Evolutionary conservation across 2,888 invertebrate species (phyloP), one percentile per base, ranked within the genome.

Genomic region (Amblyteles armatorius): DNA sequence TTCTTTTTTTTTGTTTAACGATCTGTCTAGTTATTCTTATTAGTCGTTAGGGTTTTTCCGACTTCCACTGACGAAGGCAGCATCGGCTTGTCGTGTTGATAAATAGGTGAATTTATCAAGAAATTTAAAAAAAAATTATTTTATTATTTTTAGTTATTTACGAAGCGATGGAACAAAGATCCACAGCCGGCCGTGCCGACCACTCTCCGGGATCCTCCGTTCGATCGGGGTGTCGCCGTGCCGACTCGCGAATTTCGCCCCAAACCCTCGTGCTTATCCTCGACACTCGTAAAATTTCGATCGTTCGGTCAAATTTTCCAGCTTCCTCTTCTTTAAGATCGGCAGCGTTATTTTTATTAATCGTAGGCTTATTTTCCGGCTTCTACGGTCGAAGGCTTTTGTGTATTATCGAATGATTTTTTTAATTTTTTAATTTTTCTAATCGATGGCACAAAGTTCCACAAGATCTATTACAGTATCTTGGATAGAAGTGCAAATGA

Each of bases 141-240:
- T 26, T 2, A 26, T 26, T 36, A 9, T 36, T 36, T 36, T 36
- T 36, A 36, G 1, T 36, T 9, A 7, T 36, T 9, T 36, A 9
- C 36, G 36, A 36, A 36, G 36, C 36, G 36, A 36, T 36, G 36
- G 36, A 36, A 36, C 36, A 36, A 36, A 9, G 36, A 36, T 36
- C 36, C 33, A 33, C 5, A 36, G 76, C 63, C 57, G 9, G 57
- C 57, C 57, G 26, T 11, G 26, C 9, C 57, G 11, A 57, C 26
- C 2, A 3, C 22, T 22, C 57, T 57, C 22, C 26, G 57, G 57
- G 9, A 57, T 57, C 22, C 57, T 57, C 22, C 3, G 57, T 81
- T 80, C 67, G 50, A 73, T 36, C 52, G 44, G 19, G n/a, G 26
- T 60, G 60, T 60, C 60, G 33, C 11, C 60, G 60, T 26, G 29